Percentiles rank a stretch among this genome's conserved stretches.
Conservation (phyloP, 2,113 vertebrate genomes). For the Cottus gobio region DNA sequence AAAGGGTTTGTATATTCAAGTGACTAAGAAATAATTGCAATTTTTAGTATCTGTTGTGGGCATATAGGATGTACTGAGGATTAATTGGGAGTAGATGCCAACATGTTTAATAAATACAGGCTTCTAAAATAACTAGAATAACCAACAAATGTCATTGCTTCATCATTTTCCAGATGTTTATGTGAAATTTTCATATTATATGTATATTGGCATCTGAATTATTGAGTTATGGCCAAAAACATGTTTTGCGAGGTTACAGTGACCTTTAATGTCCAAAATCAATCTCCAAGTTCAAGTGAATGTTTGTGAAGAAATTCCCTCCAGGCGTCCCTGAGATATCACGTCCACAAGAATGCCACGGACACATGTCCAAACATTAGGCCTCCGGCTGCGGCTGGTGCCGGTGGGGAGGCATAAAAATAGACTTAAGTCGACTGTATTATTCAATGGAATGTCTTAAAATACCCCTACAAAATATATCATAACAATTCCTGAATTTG, state of each 20-base stretch:
- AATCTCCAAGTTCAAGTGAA: background rate
- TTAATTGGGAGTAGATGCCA: background rate
- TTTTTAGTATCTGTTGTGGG: background rate
- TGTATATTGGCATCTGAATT: background rate
- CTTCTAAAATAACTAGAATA: background rate
- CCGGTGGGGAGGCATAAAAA: background rate
- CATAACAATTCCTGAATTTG: background rate
- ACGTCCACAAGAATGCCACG: background rate
- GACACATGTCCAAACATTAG: background rate
- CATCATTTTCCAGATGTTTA: background rate
- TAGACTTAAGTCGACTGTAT: background rate
- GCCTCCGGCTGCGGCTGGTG: too few species aligned
- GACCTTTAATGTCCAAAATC: background rate
- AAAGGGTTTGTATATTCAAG: background rate
- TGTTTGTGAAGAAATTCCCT: background rate
- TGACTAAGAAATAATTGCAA: background rate
- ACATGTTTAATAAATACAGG: background rate
- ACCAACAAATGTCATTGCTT: background rate
- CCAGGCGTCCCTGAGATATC: background rate
- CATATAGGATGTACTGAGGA: background rate
- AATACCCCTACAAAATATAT: background rate
- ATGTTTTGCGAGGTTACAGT: background rate
- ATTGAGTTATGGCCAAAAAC: background rate
- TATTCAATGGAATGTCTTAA: background rate
- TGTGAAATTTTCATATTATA: background rate